A percentile compares a stretch with the other conserved stretches of the same genome.
Evolutionary conservation across 2,888 invertebrate species (phyloP).

Genomic region (Lithosia quadra): DNA sequence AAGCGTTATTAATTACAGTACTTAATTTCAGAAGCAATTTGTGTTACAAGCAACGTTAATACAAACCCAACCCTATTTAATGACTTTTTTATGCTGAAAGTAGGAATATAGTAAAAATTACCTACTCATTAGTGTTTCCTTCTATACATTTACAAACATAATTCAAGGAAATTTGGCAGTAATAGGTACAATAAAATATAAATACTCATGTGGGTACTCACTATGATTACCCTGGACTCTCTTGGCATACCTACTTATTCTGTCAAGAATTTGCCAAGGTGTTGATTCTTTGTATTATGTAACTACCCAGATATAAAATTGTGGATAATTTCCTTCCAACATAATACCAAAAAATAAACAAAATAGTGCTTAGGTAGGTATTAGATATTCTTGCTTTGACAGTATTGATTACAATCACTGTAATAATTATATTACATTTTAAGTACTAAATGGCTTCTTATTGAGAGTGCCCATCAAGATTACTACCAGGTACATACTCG

Average conservation of each 20-base stretch:
- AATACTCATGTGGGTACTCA: conserved; percentile 25
- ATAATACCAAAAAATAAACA: neutral
- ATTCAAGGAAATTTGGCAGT: conserved; percentile 36
- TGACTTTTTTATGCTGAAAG: neutral
- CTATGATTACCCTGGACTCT: conserved; percentile 19
- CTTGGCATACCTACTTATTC: neutral
- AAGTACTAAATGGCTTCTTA: neutral
- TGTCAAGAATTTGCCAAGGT: neutral
- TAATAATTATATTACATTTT: neutral
- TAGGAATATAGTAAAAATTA: neutral
- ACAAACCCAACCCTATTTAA: neutral
- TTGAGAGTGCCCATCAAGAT: neutral
- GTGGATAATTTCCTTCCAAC: too few relatives aligned
- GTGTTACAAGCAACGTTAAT: neutral
- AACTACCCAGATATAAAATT: too few relatives aligned
- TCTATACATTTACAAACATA: neutral
- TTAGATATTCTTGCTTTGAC: neutral
- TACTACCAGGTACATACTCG: neutral
- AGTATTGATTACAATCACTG: neutral
- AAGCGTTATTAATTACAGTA: conserved; percentile 4
- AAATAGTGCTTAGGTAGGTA: neutral
- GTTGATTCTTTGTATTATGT: too few relatives aligned
- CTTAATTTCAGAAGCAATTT: neutral
- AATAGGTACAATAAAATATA: conserved; percentile 35
- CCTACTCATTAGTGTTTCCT: conserved; percentile 1